Base-by-base conservation (phyloP, 2,797 vertebrate genomes). In the Amblyraja radiata region DNA sequence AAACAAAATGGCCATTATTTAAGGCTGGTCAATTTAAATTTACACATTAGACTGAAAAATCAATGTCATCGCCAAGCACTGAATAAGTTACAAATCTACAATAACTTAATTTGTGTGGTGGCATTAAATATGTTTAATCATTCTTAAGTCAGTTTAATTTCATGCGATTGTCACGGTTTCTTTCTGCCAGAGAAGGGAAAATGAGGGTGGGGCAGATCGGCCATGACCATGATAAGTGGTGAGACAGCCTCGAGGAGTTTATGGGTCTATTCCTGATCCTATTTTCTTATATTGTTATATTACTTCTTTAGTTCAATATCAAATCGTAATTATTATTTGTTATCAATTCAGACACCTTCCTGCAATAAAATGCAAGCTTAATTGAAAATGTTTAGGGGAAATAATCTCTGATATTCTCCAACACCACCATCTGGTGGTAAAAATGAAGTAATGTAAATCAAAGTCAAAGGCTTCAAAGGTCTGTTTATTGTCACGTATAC, bases 1-100 rank as follows among this genome's bases (percentile, higher is more conserved):
- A 73, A 83, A 54, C 94, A 46, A 76, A 46, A 74, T 46, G 1
- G 4, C 54, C 28, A 76, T 86, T 23, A 68, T 80, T 83, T 93
- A 54, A 3, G 21, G 9, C 39, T 71, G 63, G 1, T 90, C n/a
- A 90, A n/a, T 90, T 90, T 90, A 39, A 23, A 90, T 25, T 90
- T 36, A 68, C 2, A 39, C 65, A 68, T 32, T 39, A 32, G 13
- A 39, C 63, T 90, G n/a, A 68, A 25, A 76, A 74, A 76, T 1
- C 46, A 7, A 74, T 58, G 54, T 76, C 71, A 32, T 8, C 21
- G 16, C 61, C 65, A n/a, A 88, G 36, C 6, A 65, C 13, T 28
- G 63, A 68, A 68, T 88, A 68, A 88, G 36, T 21, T 46, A 7
- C 84, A 88, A 21, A n/a, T 65, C 13, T 21, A 88, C 61, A 88